Percentiles rank a stretch among this genome's conserved stretches.
Conservation (phyloP, 92 coral and sea anemone genomes). For the Chrysogorgia sp. region DNA sequence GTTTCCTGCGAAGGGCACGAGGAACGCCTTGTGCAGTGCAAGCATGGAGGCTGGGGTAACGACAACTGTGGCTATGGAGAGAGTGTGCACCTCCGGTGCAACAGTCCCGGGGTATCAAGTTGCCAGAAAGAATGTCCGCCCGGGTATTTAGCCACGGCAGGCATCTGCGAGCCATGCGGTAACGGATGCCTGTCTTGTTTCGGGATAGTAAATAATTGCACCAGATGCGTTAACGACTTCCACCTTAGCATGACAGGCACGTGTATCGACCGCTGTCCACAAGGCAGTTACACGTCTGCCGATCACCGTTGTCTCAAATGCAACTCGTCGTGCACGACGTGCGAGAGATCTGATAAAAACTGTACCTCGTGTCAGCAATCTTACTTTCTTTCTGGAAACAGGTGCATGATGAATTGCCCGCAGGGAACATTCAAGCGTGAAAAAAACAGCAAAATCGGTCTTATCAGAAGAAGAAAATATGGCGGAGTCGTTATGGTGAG, state of each 20-base stretch:
- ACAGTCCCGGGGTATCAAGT: slow-evolving; percentile 22
- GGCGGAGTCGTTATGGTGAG: slow-evolving; percentile 21
- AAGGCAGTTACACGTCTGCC: background rate
- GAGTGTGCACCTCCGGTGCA: slow-evolving; percentile 76
- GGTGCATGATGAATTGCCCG: background rate
- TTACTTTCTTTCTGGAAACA: background rate
- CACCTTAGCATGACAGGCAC: background rate
- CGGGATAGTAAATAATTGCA: slow-evolving; percentile 19
- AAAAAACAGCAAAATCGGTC: background rate
- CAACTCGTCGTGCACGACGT: slow-evolving; percentile 7
- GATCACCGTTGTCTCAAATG: slow-evolving; percentile 3
- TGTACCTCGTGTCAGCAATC: slow-evolving; percentile 34
- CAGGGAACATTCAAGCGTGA: background rate
- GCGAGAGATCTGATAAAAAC: background rate
- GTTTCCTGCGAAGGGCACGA: slow-evolving; percentile 68
- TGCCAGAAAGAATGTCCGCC: slow-evolving; percentile 7
- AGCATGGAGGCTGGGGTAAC: slow-evolving; percentile 78
- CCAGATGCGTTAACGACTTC: slow-evolving; percentile 1
- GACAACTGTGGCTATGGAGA: slow-evolving; percentile 80
- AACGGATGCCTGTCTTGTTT: background rate
- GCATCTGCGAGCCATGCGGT: slow-evolving; percentile 6
- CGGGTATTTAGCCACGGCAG: background rate
- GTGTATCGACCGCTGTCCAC: slow-evolving; percentile 12
- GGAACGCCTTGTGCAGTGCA: slow-evolving; percentile 65
- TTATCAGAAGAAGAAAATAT: slow-evolving; percentile 7